Base-by-base conservation (phyloP, 2,888 invertebrate species). In the Acrocyrtus sp. region DNA sequence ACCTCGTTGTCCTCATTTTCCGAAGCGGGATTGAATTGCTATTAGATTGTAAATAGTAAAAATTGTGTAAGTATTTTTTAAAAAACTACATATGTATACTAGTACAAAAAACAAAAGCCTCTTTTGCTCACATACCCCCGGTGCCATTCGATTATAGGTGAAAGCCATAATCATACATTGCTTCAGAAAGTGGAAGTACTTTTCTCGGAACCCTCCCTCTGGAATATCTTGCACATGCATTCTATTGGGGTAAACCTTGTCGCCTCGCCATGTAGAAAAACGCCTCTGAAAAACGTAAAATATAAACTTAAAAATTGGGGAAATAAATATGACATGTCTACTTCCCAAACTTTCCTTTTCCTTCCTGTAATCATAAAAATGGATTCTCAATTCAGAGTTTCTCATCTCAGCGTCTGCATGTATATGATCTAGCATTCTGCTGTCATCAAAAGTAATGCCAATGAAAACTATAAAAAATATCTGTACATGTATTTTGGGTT, bases 131-230 rank as follows among this genome's bases (percentile, higher is more conserved):
- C 39, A 10, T 41, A 56, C 56, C 22, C 39, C 34, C 0, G 72
- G 72, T 4, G 54, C 19, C 60, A 75, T 72, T 41, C 58, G 60
- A 43, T 69, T 72, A 50, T 73, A 72, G 3, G 72, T 62, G n/a
- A 77, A 65, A 5, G 60, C 72, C 58, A 75, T 54, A 15, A 75
- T 60, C 48, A 70, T 51, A 27, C 60, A 57, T 19, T 56, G 60
- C 41, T 60, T 50, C 10, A 75, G 54, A 19, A 77, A 66, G 10
- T 75, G 70, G 50, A 70, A 73, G 24, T 73, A 67, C 29, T 70
- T 75, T 47, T 77, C 73, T 15, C 75, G 34, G 27, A 73, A 77
- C 1, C 72, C 75, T 19, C 74, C 75, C 1, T 62, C 24, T 24
- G 73, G 56, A 41, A 70, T 45, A 26, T 73, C 73, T 0, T 8